Evolutionary conservation across 2,113 vertebrate genomes (phyloP).

Genomic region (Camelus bactrianus): DNA sequence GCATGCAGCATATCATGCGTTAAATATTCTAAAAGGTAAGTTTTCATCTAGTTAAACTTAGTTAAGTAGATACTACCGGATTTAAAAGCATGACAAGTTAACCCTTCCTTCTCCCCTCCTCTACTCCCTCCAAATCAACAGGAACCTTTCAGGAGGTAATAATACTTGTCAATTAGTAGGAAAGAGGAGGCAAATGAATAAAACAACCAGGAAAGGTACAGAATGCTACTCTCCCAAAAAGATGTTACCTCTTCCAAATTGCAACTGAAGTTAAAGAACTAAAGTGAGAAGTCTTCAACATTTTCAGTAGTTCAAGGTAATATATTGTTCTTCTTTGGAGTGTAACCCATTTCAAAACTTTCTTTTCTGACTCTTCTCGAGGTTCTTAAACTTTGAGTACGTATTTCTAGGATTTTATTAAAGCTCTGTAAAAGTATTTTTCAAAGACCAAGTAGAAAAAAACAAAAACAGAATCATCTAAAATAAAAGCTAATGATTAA

Average conservation of each 20-base stretch:
- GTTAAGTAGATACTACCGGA: neutral
- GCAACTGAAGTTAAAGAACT: slow-evolving; percentile 10
- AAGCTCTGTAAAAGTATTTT: slow-evolving; percentile 37
- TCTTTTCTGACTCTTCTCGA: neutral
- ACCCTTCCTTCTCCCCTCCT: neutral
- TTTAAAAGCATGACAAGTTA: slow-evolving; percentile 41
- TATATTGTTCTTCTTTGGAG: neutral
- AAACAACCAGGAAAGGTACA: neutral
- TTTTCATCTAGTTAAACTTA: slow-evolving; percentile 40
- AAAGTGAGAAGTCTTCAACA: neutral
- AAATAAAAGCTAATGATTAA: slow-evolving; percentile 7
- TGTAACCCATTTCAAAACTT: slow-evolving; percentile 35
- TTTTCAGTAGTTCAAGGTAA: slow-evolving; percentile 27
- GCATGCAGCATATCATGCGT: slow-evolving; percentile 46
- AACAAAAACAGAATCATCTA: neutral
- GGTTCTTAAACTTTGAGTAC: neutral
- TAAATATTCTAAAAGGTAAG: slow-evolving; percentile 53
- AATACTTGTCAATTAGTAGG: neutral
- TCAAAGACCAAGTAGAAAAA: slow-evolving; percentile 41
- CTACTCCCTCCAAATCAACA: slow-evolving; percentile 19
- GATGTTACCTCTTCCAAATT: neutral
- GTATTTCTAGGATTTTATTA: neutral
- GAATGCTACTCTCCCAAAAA: slow-evolving; percentile 5
- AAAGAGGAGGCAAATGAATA: neutral
- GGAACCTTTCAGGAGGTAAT: rapidly evolving